phyloP scores from a whole-genome alignment of 2,113 vertebrate species.

The Sinocyclocheilus maitianheensis region DNA sequence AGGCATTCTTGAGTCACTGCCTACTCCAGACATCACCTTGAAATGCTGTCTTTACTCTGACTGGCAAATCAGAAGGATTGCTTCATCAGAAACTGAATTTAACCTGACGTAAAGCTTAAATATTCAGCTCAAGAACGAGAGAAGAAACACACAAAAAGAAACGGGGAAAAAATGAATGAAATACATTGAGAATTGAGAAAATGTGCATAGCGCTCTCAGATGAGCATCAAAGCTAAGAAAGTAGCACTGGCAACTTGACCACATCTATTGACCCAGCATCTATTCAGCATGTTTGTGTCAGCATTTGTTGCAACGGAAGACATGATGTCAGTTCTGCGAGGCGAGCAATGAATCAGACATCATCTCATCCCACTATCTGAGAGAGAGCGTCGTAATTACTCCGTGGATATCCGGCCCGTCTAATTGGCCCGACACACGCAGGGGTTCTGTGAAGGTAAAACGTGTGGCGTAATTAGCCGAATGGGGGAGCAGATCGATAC shows the following conservation, averaged over 20 bases:
- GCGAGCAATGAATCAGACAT: conserved; percentile 15
- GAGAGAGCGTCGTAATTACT: conserved; percentile 35
- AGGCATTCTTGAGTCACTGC: background rate
- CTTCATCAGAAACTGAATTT: background rate
- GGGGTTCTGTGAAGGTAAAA: conserved; percentile 52
- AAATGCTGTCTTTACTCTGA: background rate
- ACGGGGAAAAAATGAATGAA: background rate
- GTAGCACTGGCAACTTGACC: background rate
- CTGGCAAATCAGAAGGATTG: background rate
- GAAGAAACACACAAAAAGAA: background rate
- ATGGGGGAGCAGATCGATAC: conserved; percentile 55
- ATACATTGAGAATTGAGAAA: background rate
- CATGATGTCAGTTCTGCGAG: background rate
- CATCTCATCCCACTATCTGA: background rate
- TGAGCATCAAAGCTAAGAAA: background rate
- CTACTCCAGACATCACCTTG: background rate
- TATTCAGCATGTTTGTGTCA: background rate
- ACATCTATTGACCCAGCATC: background rate
- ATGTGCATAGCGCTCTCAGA: background rate
- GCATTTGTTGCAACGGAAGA: background rate
- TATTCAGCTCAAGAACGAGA: background rate
- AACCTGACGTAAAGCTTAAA: background rate
- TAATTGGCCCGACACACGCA: conserved; percentile 54
- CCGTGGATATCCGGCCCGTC: conserved; percentile 8
- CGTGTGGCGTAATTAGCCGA: conserved; percentile 50